These are phyloP conservation scores for Antigone vipio DNA, from an alignment of 2,113 vertebrate species.

Conservation along the genomic window DNA sequence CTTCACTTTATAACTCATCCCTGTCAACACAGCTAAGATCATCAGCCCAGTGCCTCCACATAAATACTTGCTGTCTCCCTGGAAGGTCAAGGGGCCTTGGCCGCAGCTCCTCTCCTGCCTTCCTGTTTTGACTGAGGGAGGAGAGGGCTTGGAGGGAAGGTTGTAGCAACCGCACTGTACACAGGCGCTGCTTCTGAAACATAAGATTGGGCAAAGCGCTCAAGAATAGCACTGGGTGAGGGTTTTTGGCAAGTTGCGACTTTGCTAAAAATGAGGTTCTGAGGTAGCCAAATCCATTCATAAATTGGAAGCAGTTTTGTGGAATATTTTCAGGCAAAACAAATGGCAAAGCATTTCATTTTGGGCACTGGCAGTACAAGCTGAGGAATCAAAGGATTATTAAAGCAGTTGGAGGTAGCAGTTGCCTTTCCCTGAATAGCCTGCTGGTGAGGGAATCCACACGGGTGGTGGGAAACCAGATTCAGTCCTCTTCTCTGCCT, in stretches of 20 bases:
- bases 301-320: conserved; percentile 65
- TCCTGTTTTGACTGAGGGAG: conserved; percentile 59
- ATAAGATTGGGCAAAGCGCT: conserved; percentile 5
- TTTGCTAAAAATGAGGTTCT: conserved; percentile 48
- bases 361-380: conserved; percentile 64
- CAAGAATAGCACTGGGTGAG: conserved; percentile 54
- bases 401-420: conserved; percentile 39
- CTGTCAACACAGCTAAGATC: conserved; percentile 50
- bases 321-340: conserved; percentile 68
- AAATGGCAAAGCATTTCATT: conserved; percentile 61
- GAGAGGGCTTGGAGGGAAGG: conserved; percentile 28
- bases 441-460: background rate
- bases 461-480: conserved; percentile 11
- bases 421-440: conserved; percentile 38
- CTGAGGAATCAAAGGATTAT: conserved; percentile 64
- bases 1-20: conserved; percentile 57
- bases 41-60: background rate
- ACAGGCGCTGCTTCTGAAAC: conserved; percentile 18
- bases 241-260: conserved; percentile 24
- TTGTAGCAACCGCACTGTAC: conserved; percentile 21
- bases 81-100: conserved; percentile 62
- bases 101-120: conserved; percentile 7
- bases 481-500: conserved; percentile 4
- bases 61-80: conserved; percentile 23
- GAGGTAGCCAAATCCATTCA: conserved; percentile 67